Percentiles rank a stretch among this genome's conserved stretches.
These are phyloP conservation scores for Cerastoderma edule DNA, from an alignment of 2,888 invertebrate genomes.

Conservation along the genomic window DNA sequence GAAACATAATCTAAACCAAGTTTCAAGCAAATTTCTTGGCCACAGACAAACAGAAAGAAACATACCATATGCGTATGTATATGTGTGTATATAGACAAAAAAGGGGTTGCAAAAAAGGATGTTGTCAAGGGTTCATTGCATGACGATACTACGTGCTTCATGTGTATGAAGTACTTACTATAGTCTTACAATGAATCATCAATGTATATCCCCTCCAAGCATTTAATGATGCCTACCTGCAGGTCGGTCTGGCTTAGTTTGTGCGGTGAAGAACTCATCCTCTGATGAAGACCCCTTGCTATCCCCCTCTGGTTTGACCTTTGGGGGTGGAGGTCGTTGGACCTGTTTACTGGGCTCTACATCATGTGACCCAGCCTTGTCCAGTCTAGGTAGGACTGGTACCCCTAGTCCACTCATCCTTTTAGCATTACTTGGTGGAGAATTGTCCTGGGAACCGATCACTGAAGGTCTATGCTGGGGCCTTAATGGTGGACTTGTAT, in stretches of 20 bases:
- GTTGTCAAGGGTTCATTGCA: too few species aligned
- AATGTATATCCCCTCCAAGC: too few species aligned
- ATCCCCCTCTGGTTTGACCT: conserved; percentile 30
- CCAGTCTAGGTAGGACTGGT: conserved; percentile 3
- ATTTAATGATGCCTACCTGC: conserved; percentile 30
- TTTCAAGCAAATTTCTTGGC: too few species aligned
- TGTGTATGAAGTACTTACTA: too few species aligned
- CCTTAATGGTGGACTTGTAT: conserved; percentile 9
- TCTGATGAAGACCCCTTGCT: conserved; percentile 35
- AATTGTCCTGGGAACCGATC: background rate
- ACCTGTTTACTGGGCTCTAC: background rate
- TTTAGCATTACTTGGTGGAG: conserved; percentile 16
- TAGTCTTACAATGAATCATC: too few species aligned
- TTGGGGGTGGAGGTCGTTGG: conserved; percentile 17
- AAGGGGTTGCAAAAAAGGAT: too few species aligned
- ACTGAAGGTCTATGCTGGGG: conserved; percentile 12
- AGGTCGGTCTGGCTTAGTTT: conserved; percentile 53
- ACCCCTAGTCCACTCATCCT: background rate
- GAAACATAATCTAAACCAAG: too few species aligned
- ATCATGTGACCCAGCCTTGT: background rate
- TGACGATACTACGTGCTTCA: too few species aligned
- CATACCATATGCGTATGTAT: too few species aligned
- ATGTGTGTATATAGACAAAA: too few species aligned
- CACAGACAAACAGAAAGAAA: too few species aligned
- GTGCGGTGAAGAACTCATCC: conserved; percentile 40